A percentile compares a stretch with the other conserved stretches of the same genome.
Evolutionary conservation across 1,140 invertebrate genomes (phyloP).

Genomic region (Gonatopus flavifemur): DNA sequence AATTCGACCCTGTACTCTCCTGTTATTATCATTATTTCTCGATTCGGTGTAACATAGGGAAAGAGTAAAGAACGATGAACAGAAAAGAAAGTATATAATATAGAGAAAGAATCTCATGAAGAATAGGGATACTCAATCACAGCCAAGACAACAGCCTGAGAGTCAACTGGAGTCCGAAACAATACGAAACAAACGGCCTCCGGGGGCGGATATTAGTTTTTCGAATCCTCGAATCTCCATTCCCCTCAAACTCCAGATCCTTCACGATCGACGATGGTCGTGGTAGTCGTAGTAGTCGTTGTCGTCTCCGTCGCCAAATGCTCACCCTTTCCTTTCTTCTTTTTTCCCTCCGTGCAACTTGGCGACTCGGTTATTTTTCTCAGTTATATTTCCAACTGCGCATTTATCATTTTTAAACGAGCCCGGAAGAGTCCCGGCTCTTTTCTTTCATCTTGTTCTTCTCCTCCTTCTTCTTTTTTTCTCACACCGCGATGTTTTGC

Average conservation of each 20-base stretch:
- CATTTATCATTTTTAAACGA: constrained; percentile 56
- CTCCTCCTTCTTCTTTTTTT: constrained; percentile 12
- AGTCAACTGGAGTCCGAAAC: constrained; percentile 45
- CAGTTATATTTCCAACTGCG: constrained; percentile 48
- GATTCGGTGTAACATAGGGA: too few species aligned
- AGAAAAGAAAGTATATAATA: too few species aligned
- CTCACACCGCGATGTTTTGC: constrained; percentile 13
- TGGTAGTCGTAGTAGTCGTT: constrained; percentile 12
- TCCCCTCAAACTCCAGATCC: too few species aligned
- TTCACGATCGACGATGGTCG: neutral
- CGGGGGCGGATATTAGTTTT: constrained; percentile 56
- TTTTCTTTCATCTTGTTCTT: neutral
- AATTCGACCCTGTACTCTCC: too few species aligned
- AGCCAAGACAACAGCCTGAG: constrained; percentile 44
- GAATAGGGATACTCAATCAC: constrained; percentile 55
- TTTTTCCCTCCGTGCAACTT: constrained; percentile 17
- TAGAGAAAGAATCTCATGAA: constrained; percentile 42
- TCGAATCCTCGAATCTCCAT: constrained; percentile 45
- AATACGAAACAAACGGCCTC: constrained; percentile 55
- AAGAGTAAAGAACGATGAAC: too few species aligned
- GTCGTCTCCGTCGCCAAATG: too few species aligned
- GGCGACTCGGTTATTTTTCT: constrained; percentile 50
- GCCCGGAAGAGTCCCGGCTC: constrained; percentile 28
- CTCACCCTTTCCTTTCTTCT: too few species aligned
- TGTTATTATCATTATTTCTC: too few species aligned